Percentiles rank a stretch among this genome's conserved stretches.
Conservation (phyloP, 1,140 invertebrate genomes). For the Plutomurus gul region DNA sequence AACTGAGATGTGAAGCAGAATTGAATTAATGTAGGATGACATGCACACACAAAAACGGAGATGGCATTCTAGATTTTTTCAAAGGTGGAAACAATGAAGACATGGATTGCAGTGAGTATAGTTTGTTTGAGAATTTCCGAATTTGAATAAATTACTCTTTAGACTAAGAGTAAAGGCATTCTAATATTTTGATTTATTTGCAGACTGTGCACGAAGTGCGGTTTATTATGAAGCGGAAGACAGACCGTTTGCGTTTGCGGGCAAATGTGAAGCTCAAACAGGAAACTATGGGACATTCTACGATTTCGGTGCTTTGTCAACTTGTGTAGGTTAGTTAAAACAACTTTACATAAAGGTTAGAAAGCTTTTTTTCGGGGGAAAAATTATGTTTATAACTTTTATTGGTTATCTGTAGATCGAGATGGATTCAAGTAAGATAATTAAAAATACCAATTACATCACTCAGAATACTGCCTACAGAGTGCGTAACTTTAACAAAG, state of each 20-base stretch:
- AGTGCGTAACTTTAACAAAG: not conserved
- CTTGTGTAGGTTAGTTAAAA: no score
- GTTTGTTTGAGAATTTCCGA: not conserved
- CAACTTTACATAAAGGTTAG: no score
- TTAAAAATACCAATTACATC: not conserved
- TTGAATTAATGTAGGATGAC: conserved; percentile 59
- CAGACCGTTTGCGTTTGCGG: conserved; percentile 57
- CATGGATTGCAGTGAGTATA: conserved; percentile 65
- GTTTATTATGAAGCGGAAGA: conserved; percentile 59
- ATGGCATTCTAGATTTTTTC: conserved; percentile 60
- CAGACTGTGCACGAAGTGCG: conserved; percentile 64
- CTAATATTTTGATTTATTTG: not conserved
- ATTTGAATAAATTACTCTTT: not conserved
- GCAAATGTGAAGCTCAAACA: conserved; percentile 57
- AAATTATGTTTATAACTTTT: no score
- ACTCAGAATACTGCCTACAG: not conserved
- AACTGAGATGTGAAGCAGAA: conserved; percentile 31
- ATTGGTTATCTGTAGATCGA: no score
- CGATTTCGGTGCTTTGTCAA: conserved; percentile 58
- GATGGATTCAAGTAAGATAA: conserved; percentile 59
- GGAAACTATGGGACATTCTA: conserved; percentile 63
- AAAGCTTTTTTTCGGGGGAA: no score
- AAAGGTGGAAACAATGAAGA: conserved; percentile 56
- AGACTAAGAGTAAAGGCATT: not conserved
- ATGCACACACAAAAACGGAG: conserved; percentile 62